Conservation (phyloP, 2,113 vertebrate species). For the Artemisiospiza belli region DNA sequence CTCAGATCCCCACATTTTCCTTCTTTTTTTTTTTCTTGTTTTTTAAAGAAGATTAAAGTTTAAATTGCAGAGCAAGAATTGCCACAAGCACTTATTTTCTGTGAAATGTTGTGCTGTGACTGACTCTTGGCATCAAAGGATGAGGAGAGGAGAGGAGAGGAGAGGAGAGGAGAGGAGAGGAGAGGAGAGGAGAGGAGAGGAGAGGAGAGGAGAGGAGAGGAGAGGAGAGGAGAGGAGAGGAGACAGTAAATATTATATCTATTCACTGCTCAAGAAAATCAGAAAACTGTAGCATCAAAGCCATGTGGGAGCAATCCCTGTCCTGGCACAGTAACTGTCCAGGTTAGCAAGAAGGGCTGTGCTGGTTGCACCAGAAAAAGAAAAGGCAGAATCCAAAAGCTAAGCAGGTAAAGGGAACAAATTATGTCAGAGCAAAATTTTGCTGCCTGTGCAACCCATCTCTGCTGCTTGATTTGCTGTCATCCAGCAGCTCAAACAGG, state of each 20-base stretch:
- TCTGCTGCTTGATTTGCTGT: neutral
- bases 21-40: neutral
- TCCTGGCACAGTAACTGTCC: neutral
- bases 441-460: neutral
- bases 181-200: neutral
- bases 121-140: neutral
- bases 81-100: neutral
- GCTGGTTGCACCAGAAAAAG: neutral
- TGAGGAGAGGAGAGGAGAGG: neutral
- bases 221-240: neutral
- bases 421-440: neutral
- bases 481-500: accelerated
- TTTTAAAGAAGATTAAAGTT: neutral
- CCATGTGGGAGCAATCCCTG: neutral
- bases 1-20: neutral
- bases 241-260: neutral
- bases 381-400: neutral
- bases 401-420: neutral
- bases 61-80: neutral
- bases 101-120: neutral
- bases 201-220: neutral
- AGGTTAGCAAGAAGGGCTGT: neutral
- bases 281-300: neutral
- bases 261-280: neutral
- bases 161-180: neutral